These are phyloP conservation scores for Pachypanchax playfairii DNA, from an alignment of 2,113 vertebrate genomes.

Conservation along the genomic window DNA sequence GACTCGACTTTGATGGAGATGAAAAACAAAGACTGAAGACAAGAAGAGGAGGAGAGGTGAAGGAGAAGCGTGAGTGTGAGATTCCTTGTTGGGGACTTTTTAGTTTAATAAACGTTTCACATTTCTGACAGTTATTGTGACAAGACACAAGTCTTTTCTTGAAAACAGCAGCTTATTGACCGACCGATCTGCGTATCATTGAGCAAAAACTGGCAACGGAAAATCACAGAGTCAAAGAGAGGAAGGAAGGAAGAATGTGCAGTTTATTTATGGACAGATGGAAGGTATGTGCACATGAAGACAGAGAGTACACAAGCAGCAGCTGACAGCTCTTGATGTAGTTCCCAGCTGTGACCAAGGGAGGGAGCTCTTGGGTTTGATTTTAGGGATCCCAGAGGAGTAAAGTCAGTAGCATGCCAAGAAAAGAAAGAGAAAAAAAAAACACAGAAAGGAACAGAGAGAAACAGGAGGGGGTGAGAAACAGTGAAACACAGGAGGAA, in stretches of 20 bases:
- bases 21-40: constrained; percentile 34
- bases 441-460: constrained; percentile 44
- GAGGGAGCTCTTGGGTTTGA: constrained; percentile 74
- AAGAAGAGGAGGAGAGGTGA: constrained; percentile 34
- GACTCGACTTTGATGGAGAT: constrained; percentile 56
- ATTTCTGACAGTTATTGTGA: constrained; percentile 61
- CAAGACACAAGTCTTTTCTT: constrained; percentile 52
- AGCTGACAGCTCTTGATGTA: constrained; percentile 14
- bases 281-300: not conserved
- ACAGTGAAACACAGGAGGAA: constrained; percentile 52
- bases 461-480: constrained; percentile 40
- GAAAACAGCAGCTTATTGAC: constrained; percentile 55
- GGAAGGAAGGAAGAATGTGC: not conserved
- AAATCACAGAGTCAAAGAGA: constrained; percentile 8
- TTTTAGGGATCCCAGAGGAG: constrained; percentile 65
- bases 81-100: constrained; percentile 62
- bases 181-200: constrained; percentile 32
- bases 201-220: not conserved
- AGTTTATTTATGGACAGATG: not conserved
- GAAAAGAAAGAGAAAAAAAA: constrained; percentile 46
- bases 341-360: constrained; percentile 35
- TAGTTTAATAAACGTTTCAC: constrained; percentile 66
- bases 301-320: not conserved
- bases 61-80: constrained; percentile 48
- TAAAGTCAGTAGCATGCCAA: constrained; percentile 59